Conservation (phyloP, 2,113 vertebrate species). For the Pundamilia nyererei region DNA sequence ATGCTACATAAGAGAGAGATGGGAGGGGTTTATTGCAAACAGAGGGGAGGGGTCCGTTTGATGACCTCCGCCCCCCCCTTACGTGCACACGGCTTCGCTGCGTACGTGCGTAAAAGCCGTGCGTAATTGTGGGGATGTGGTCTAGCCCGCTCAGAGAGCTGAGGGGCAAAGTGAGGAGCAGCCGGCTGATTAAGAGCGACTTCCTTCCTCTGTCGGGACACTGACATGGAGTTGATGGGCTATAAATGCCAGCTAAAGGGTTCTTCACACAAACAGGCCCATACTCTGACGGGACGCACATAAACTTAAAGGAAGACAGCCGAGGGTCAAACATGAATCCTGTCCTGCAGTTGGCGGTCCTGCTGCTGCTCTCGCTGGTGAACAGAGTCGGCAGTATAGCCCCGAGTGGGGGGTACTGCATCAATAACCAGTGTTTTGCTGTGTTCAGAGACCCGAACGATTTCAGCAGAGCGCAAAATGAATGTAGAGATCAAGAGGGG, state of each 20-base stretch:
- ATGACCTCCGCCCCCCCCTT: neutral
- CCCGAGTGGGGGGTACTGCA: slow-evolving; percentile 32
- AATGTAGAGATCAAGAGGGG: slow-evolving; percentile 1
- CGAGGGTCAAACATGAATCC: slow-evolving; percentile 36
- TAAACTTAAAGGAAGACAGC: neutral
- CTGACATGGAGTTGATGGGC: slow-evolving; percentile 25
- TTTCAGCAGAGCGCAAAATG: slow-evolving; percentile 21
- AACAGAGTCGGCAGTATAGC: neutral
- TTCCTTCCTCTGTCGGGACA: slow-evolving; percentile 45
- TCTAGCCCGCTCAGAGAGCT: neutral
- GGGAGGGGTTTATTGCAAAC: slow-evolving; percentile 2
- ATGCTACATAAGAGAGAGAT: neutral
- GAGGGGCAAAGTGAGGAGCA: neutral
- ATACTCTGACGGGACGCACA: neutral
- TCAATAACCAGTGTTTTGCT: slow-evolving; percentile 36
- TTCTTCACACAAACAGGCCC: neutral
- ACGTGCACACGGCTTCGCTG: neutral
- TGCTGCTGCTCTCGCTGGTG: neutral
- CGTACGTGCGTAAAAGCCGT: slow-evolving; percentile 26
- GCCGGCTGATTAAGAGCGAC: neutral
- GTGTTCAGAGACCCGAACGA: neutral
- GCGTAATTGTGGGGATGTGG: slow-evolving; percentile 24
- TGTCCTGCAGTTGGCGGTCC: neutral
- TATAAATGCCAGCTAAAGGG: slow-evolving; percentile 43
- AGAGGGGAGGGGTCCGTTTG: neutral